A percentile compares a stretch with the other conserved stretches of the same genome.
Conservation (phyloP, 2,888 invertebrate genomes). For the Tetragonisca angustula region DNA sequence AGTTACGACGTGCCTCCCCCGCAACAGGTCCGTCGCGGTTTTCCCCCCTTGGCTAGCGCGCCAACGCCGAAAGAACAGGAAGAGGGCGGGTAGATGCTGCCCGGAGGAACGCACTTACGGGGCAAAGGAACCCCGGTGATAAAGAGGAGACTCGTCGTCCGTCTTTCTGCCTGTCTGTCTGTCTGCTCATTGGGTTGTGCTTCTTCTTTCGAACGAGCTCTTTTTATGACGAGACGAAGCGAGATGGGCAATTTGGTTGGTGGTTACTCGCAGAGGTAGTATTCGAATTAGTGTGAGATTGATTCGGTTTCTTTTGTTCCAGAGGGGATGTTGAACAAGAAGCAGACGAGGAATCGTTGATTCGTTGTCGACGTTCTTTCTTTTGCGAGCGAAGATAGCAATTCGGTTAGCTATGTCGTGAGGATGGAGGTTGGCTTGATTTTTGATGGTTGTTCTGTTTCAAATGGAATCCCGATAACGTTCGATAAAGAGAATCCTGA, state of each 20-base stretch:
- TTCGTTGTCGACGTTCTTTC: too few species aligned
- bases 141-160: constrained; percentile 27
- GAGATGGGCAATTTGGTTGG: neutral
- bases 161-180: neutral
- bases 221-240: neutral
- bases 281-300: too few species aligned
- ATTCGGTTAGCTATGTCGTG: too few species aligned
- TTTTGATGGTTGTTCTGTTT: too few species aligned
- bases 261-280: too few species aligned
- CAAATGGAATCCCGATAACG: too few species aligned
- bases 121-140: constrained; percentile 30
- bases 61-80: constrained; percentile 63
- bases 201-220: neutral
- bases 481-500: too few species aligned
- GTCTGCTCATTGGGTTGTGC: neutral
- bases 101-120: constrained; percentile 26
- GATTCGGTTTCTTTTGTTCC: too few species aligned
- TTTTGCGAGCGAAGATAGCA: too few species aligned
- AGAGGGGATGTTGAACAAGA: too few species aligned
- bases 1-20: constrained; percentile 70
- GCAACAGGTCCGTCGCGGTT: constrained; percentile 76
- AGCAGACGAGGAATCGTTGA: too few species aligned
- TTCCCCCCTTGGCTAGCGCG: constrained; percentile 67
- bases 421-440: too few species aligned
- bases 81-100: constrained; percentile 39